These are phyloP conservation scores for Lordiphosa clarofinis DNA, from an alignment of 1,140 invertebrate species.

Conservation along the genomic window DNA sequence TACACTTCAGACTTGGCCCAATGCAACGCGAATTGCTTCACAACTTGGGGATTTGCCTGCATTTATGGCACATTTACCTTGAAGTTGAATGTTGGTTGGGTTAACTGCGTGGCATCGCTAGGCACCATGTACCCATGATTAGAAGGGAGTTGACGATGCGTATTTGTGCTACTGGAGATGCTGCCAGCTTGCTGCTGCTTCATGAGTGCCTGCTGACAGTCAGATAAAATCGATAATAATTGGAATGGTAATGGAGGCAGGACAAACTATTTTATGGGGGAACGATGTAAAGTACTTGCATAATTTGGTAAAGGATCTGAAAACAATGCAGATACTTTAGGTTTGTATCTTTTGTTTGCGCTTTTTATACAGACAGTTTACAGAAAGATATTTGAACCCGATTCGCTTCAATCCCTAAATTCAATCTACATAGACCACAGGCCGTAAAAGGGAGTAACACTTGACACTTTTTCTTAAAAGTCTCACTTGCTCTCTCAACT, in stretches of 20 bases:
- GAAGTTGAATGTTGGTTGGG: constrained; percentile 23
- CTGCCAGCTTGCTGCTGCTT: constrained; percentile 13
- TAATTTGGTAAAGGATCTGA: too few relatives aligned
- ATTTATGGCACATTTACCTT: not conserved
- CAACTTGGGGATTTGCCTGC: too few relatives aligned
- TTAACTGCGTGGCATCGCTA: constrained; percentile 39
- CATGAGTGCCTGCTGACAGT: constrained; percentile 45
- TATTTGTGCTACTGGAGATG: not conserved
- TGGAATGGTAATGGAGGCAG: constrained; percentile 42
- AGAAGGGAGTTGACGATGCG: constrained; percentile 29
- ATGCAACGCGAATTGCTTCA: not conserved
- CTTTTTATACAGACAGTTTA: too few relatives aligned
- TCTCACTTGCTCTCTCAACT: too few relatives aligned
- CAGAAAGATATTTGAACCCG: too few relatives aligned
- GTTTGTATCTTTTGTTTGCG: too few relatives aligned
- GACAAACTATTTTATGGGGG: not conserved
- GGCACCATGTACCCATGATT: constrained; percentile 43
- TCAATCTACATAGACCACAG: too few relatives aligned
- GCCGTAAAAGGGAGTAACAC: too few relatives aligned
- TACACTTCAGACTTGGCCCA: constrained; percentile 1
- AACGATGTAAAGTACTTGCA: too few relatives aligned
- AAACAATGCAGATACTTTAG: too few relatives aligned
- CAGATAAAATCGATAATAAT: constrained; percentile 77
- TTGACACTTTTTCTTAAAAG: too few relatives aligned
- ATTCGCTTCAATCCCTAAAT: too few relatives aligned